Base-by-base conservation (phyloP, 30 jellyfish, hydroid and myxozoan genomes). In the Sanderia malayensis region DNA sequence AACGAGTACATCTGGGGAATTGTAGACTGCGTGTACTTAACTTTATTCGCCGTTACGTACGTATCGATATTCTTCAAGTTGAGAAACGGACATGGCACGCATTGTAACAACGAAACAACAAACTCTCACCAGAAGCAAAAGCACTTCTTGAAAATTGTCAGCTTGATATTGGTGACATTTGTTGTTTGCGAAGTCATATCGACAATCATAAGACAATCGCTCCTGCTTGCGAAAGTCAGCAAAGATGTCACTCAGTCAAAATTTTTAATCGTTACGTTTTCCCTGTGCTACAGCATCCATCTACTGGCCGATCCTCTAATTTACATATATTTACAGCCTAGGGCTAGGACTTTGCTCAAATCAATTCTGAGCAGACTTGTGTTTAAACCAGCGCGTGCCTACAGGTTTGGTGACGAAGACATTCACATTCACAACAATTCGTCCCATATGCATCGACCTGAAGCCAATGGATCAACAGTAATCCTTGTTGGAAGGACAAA, bases 151-250 rank as follows among this genome's bases (percentile, higher is more conserved):
- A 31, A 25, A 17, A 1, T 63, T 15, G 30, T 44, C 30, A 32
- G 30, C 15, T 6, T 26, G 23, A 27, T 63, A 21, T 26, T 63
- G 0, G 55, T 20, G 13, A 44, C 60, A 0, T 63, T 63, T 22
- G 27, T 63, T 6, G 57, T 63, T 25, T 63, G 26, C 57, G 75
- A 63, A 31, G 30, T 8, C 3, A 19, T 63, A 2, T 55, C 75
- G 21, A 31, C 58, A 18, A 63, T 63, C 26, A 22, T 23, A 21
- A 27, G 75, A 32, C 4, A 8, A 13, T 27, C 10, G 17, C 26
- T 18, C 6, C 30, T 21, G 47, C 2, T 1, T 13, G 31, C 6
- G 0, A 22, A 44, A 1, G 30, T 4, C 4, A 17, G 15, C 30
- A 29, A 41, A 13, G 75, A 63, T 32, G 26, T 31, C 17, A 18